These are phyloP conservation scores for Drosophila prolongata DNA, from an alignment of 2,888 invertebrate genomes.

Conservation along the genomic window DNA sequence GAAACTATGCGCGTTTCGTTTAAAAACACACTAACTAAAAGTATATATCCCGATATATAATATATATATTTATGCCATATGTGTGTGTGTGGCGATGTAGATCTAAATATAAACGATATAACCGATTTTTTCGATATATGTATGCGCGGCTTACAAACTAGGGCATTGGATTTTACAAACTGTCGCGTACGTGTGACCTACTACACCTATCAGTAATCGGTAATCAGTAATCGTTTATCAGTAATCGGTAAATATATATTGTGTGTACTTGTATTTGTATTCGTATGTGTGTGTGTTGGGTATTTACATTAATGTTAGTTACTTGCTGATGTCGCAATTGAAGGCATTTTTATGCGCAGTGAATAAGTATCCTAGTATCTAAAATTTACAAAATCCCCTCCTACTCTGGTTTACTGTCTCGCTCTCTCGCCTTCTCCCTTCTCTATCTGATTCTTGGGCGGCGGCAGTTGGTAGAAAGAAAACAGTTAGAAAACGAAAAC, in stretches of 20 bases:
- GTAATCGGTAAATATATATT: constrained; percentile 16
- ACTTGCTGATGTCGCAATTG: constrained; percentile 60
- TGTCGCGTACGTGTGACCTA: constrained; percentile 9
- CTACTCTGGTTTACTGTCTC: constrained; percentile 11
- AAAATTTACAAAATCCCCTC: constrained; percentile 40
- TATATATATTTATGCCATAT: constrained; percentile 27
- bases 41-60: constrained; percentile 26
- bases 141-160: constrained; percentile 26
- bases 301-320: constrained; percentile 69
- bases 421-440: constrained; percentile 40
- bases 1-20: constrained; percentile 44
- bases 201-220: constrained; percentile 24
- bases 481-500: constrained; percentile 43
- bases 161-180: constrained; percentile 33
- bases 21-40: constrained; percentile 54
- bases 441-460: constrained; percentile 57
- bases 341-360: constrained; percentile 72
- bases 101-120: constrained; percentile 30
- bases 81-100: constrained; percentile 15
- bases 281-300: constrained; percentile 16
- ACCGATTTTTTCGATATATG: constrained; percentile 24
- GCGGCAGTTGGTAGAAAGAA: constrained; percentile 61
- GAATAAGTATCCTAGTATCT: constrained; percentile 36
- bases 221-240: constrained; percentile 11
- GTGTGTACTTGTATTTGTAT: constrained; percentile 12